Base-by-base conservation (phyloP, 2,888 invertebrate genomes). In the Eledone cirrhosa region DNA sequence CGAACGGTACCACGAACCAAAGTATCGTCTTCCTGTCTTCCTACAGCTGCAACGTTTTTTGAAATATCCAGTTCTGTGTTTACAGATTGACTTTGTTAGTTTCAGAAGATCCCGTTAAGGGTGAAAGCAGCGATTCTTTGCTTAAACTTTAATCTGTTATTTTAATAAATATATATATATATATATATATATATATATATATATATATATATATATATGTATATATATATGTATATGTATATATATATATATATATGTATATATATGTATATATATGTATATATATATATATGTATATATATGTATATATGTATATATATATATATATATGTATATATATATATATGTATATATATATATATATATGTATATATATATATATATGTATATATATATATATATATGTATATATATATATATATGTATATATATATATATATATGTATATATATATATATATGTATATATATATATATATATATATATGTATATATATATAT, bases 151-250 rank as follows among this genome's bases (percentile, higher is more conserved):
- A n/a, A n/a, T n/a, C n/a, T n/a, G n/a, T n/a, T n/a, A n/a, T n/a
- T 53, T 53, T 53, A 53, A 53, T 53, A 53, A 16, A 53, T 53
- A 53, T 53, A 53, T 53, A 53, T 53, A 53, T 53, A 53, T 53
- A 53, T 53, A 53, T 53, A 53, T 53, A 53, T 53, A 53, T 53
- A 53, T 53, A 53, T 53, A 53, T 53, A 53, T 53, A 53, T 53
- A 53, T 53, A 53, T 53, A 53, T 53, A 53, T 53, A 53, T 53
- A 53, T 53, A 53, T 53, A 53, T 53, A 53, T 53, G 19, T 53
- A 53, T 53, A 53, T 53, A 53, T 53, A 53, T 53, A 53, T 53
- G 19, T 53, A 19, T 53, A 53, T 53, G 53, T 53, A 53, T 53
- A 53, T 53, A 53, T 53, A 53, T 53, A 53, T 53, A 53, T 53